Evolutionary conservation across 2,888 invertebrate genomes (phyloP), one percentile per base, ranked within the genome.

Genomic region (Scaptomyza polygonia): DNA sequence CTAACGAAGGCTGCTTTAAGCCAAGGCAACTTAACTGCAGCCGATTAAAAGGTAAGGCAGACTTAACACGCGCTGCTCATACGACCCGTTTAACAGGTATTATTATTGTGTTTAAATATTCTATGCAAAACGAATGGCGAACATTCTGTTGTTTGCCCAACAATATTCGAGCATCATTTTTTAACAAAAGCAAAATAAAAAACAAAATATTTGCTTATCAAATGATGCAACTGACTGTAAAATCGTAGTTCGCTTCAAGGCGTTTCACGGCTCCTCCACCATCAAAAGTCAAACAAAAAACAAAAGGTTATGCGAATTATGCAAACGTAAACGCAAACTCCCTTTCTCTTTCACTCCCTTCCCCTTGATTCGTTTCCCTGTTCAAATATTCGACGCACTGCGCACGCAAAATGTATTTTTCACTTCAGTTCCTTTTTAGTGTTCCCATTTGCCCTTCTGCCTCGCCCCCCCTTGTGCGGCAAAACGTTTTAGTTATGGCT

Each of bases 231-330:
- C 44, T 47, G 42, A 44, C 45, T 59, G 59, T 59, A 30, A 57
- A 72, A 59, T 62, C 53, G 43, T 54, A 42, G 63, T 49, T 16
- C 25, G 3, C 36, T 1, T 5, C 36, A 36, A 14, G 14, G 30
- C 34, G n/a, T n/a, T n/a, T n/a, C 51, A n/a, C n/a, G n/a, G n/a
- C n/a, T n/a, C n/a, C 43, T 11, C 34, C 32, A 11, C 21, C 39
- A 43, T n/a, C 18, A 43, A 67, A 75, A 75, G 67, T 57, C 76
- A 75, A 75, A 59, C 61, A 71, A 61, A 71, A 61, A 75, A 75
- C 64, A 75, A 75, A 39, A 68, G 76, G 72, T 72, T 72, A 54
- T 56, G 34, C 58, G 61, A 75, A 67, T 75, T 75, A 71, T 75
- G 75, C 16, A 30, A 16, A 44, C 52, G 21, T 14, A 29, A 12